phyloP scores from a whole-genome alignment of 2,888 invertebrate genomes.

The Acanthacorydalis orientalis region DNA sequence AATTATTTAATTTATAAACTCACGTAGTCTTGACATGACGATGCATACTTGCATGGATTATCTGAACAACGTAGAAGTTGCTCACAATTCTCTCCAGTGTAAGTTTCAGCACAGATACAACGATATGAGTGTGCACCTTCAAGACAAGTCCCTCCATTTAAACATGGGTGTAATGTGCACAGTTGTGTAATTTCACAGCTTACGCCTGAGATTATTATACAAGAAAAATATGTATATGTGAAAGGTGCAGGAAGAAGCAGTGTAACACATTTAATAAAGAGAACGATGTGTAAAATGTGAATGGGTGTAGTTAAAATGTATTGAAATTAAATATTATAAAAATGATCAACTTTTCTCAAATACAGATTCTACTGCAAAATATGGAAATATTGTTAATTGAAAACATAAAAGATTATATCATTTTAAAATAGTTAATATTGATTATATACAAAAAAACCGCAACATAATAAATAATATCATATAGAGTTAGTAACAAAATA shows the following conservation, averaged over 20 bases:
- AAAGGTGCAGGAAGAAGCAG: too few species aligned
- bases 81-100: conserved; percentile 19
- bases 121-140: conserved; percentile 16
- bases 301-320: too few species aligned
- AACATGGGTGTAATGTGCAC: conserved; percentile 26
- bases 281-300: too few species aligned
- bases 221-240: too few species aligned
- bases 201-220: conserved; percentile 13
- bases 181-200: conserved; percentile 18
- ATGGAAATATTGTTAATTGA: too few species aligned
- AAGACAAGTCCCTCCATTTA: conserved; percentile 34
- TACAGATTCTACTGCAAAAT: too few species aligned
- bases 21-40: conserved; percentile 43
- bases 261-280: too few species aligned
- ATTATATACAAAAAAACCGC: not conserved
- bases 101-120: conserved; percentile 27
- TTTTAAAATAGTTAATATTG: not conserved
- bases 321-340: too few species aligned
- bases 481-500: too few species aligned
- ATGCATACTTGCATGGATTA: conserved; percentile 42
- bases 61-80: conserved; percentile 30
- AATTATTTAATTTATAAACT: conserved; percentile 22
- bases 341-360: too few species aligned
- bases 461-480: not conserved
- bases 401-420: too few species aligned